These are phyloP conservation scores for Intellagama lesueurii DNA, from an alignment of 2,797 vertebrate genomes.

Conservation along the genomic window DNA sequence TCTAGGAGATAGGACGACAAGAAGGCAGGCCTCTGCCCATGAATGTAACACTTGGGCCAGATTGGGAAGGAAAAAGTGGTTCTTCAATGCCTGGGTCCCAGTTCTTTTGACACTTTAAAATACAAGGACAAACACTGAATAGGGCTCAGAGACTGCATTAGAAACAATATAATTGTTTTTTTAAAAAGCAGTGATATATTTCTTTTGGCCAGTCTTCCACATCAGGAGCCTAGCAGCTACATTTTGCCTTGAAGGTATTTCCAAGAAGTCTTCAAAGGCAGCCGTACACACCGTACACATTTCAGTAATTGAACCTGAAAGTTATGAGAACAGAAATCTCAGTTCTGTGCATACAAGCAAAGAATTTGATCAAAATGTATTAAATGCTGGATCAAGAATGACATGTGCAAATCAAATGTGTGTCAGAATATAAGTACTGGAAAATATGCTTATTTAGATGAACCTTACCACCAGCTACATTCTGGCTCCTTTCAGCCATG, in stretches of 20 bases:
- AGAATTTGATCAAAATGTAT: background rate
- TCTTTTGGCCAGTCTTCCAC: background rate
- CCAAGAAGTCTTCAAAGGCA: conserved; percentile 3
- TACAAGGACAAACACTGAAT: background rate
- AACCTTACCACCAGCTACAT: background rate
- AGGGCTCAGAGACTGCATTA: background rate
- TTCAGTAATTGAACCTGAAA: background rate
- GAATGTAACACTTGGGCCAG: background rate
- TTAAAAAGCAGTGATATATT: background rate
- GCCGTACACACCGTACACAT: background rate
- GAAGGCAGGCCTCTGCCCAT: background rate
- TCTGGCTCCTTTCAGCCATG: background rate
- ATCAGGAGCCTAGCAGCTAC: background rate
- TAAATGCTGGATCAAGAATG: background rate
- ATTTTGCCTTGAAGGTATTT: background rate
- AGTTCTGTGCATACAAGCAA: background rate
- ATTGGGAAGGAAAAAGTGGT: background rate
- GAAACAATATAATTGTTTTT: background rate
- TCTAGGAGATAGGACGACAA: background rate
- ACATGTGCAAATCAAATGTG: background rate
- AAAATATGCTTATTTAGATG: background rate
- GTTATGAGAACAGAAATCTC: background rate
- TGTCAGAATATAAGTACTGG: background rate
- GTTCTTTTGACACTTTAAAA: too few species aligned
- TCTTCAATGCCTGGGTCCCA: too few species aligned